Evolutionary conservation across 2,113 vertebrate species (phyloP).

Genomic region (Coturnix japonica): DNA sequence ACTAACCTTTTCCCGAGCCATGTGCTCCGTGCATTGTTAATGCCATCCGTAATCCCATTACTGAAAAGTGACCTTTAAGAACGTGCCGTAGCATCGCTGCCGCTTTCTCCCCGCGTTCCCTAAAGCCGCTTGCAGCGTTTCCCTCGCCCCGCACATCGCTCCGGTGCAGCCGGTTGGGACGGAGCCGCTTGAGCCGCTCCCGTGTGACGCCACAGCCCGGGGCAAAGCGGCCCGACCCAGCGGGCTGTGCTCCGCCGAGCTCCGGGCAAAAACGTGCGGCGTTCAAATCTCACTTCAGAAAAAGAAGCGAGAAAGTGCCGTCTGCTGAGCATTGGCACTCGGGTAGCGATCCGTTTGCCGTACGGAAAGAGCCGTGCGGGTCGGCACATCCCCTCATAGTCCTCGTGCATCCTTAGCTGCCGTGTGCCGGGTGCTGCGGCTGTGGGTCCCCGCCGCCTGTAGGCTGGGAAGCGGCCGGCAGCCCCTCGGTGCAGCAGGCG

Average conservation of each 20-base stretch:
- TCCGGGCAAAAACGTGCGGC: neutral
- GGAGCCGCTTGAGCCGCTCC: too few species aligned
- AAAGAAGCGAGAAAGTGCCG: rapidly evolving
- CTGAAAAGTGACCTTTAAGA: neutral
- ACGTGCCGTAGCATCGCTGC: neutral
- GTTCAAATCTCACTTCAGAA: neutral
- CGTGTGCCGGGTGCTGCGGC: too few species aligned
- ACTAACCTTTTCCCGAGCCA: neutral
- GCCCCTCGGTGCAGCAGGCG: neutral
- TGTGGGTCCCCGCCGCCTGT: too few species aligned
- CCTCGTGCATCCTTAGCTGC: too few species aligned
- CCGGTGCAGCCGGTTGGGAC: too few species aligned
- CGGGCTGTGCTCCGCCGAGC: neutral
- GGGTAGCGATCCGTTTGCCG: slow-evolving; percentile 47
- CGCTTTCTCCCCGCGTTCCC: neutral
- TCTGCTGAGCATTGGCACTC: slow-evolving; percentile 22
- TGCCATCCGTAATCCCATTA: neutral
- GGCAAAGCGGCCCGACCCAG: neutral
- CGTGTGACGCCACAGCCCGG: neutral
- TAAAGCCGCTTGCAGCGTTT: neutral
- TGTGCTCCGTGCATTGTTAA: neutral
- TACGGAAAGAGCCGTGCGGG: neutral
- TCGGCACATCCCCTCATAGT: neutral
- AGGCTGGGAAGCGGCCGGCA: too few species aligned
- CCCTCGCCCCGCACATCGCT: neutral